Base-by-base conservation (phyloP, 2,113 vertebrate species). In the Mesitornis unicolor region DNA sequence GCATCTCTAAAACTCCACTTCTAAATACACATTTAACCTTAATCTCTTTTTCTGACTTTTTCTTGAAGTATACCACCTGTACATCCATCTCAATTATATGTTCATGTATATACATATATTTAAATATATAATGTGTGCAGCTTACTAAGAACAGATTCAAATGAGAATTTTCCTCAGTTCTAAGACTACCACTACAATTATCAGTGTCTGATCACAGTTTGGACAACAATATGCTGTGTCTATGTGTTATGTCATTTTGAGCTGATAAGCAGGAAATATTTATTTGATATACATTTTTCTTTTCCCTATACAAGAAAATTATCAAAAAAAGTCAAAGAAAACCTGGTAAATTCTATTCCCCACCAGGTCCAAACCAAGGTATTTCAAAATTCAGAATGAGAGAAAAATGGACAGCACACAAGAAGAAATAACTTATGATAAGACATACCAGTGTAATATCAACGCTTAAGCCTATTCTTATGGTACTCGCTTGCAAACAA, bases 31-130 rank as follows among this genome's bases (percentile, higher is more conserved):
- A 38, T 92, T 96, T 84, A 90, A 87, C 60, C 51, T 92, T 95
- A 95, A 96, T 95, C 77, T 96, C 87, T 89, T 87, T 95, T 84
- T 78, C 29, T 73, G 68, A 68, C 51, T 92, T 63, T 84, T 83
- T 86, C 48, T 74, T n/a, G 14, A 79, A 94, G 51, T 78, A 63
- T 36, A 75, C 40, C 63, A 89, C 92, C 75, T 92, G 64, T 69
- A 74, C 22, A 74, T 74, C 29, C 35, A 63, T 59, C 78, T 94
- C 54, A 94, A 76, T 85, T 83, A 45, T 16, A 83, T 18, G n/a
- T 43, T 93, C 70, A 83, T 86, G 67, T 91, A 74, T 50, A 93
- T 64, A 91, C 78, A 84, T 91, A 94, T 91, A 92, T 91, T 92
- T 90, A 63, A 95, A 86, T 69, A 28, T 14, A 78, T 75, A 81